A percentile compares a stretch with the other conserved stretches of the same genome.
Evolutionary conservation across 1,140 invertebrate genomes (phyloP).

Genomic region (Melanaphis sacchari): DNA sequence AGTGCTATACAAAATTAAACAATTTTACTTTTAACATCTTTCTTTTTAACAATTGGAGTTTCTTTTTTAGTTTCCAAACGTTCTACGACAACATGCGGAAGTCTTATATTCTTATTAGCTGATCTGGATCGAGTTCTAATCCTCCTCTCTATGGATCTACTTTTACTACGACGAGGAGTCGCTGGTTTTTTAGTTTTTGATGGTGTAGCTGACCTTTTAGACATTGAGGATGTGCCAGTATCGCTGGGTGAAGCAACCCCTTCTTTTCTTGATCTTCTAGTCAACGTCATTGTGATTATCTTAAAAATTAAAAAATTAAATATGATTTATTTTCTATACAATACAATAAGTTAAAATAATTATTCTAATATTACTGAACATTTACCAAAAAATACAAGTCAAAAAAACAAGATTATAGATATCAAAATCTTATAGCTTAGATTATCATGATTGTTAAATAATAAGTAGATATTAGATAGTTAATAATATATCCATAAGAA

Average conservation of each 20-base stretch:
- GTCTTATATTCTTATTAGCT: background rate
- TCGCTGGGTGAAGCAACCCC: background rate
- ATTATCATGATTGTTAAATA: background rate
- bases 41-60: background rate
- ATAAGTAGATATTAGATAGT: background rate
- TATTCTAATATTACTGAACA: too few species aligned
- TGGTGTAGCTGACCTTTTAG: background rate
- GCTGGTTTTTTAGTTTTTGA: background rate
- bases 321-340: background rate
- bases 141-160: background rate
- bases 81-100: background rate
- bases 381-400: background rate
- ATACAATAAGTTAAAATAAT: background rate
- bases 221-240: background rate
- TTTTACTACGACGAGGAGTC: background rate
- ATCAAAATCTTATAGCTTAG: background rate
- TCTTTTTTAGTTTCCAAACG: background rate
- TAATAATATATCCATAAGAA: background rate
- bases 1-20: background rate
- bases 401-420: background rate
- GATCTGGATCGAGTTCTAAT: conserved; percentile 22
- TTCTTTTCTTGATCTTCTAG: conserved; percentile 42
- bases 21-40: conserved; percentile 14
- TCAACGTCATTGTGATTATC: conserved; percentile 33
- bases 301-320: background rate